A percentile compares a stretch with the other conserved stretches of the same genome.
Conservation (phyloP, 2,888 invertebrate species). For the Thyatira batis region DNA sequence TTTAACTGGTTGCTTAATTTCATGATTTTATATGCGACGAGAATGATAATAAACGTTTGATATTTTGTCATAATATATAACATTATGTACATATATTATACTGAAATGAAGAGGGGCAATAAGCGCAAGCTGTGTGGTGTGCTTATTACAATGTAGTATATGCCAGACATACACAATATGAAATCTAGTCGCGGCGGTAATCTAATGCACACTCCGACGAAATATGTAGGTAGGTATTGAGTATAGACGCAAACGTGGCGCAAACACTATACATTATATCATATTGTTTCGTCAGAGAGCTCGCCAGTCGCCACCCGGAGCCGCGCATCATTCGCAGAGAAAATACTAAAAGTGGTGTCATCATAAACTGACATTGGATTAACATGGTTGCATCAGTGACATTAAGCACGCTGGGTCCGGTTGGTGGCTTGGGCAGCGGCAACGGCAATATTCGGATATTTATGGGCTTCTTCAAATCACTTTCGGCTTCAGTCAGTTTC, state of each 20-base stretch:
- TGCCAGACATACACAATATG: slow-evolving; percentile 4
- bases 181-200: slow-evolving; percentile 13
- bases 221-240: slow-evolving; percentile 20
- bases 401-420: slow-evolving; percentile 29
- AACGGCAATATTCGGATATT: slow-evolving; percentile 48
- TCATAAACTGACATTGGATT: slow-evolving; percentile 61
- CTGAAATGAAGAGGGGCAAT: slow-evolving; percentile 10
- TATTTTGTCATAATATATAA: slow-evolving; percentile 35
- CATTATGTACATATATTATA: slow-evolving; percentile 22
- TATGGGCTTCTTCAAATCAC: slow-evolving; percentile 57
- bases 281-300: slow-evolving; percentile 35
- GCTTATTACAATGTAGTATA: slow-evolving; percentile 3
- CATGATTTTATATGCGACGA: slow-evolving; percentile 31
- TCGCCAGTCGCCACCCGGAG: slow-evolving; percentile 15
- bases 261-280: slow-evolving; percentile 49
- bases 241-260: slow-evolving; percentile 36
- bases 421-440: slow-evolving; percentile 40
- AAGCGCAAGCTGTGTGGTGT: background rate
- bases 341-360: slow-evolving; percentile 49
- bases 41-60: slow-evolving; percentile 34
- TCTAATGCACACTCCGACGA: slow-evolving; percentile 7
- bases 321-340: slow-evolving; percentile 30
- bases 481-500: slow-evolving; percentile 72
- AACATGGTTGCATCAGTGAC: slow-evolving; percentile 56
- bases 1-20: slow-evolving; percentile 44